Evolutionary conservation across 1,140 invertebrate species (phyloP).

Genomic region (Brachionus koreanus): DNA sequence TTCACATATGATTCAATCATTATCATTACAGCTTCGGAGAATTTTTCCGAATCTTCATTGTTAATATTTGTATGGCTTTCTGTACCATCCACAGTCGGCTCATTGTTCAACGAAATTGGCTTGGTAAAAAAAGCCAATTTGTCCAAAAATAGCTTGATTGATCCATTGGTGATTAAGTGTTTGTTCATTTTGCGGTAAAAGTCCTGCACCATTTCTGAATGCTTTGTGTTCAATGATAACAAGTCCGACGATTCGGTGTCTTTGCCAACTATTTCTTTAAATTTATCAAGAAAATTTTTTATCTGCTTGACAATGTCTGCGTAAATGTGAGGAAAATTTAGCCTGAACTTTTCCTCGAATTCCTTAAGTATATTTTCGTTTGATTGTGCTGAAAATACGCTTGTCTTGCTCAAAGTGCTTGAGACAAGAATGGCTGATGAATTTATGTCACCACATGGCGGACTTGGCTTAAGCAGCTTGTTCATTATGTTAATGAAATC

Average conservation of each 20-base stretch:
- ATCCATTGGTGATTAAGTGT: not conserved
- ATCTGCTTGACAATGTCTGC: slow-evolving; percentile 23
- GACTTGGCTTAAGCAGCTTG: not conserved
- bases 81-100: not conserved
- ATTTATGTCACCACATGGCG: not conserved
- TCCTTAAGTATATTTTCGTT: not conserved
- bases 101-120: not conserved
- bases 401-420: not conserved
- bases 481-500: not conserved
- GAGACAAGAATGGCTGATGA: not conserved
- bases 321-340: slow-evolving; percentile 38
- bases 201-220: slow-evolving; percentile 33
- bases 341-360: not conserved
- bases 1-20: slow-evolving; percentile 34
- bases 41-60: slow-evolving; percentile 30
- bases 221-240: not conserved
- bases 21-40: slow-evolving; percentile 35
- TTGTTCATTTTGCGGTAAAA: slow-evolving; percentile 32
- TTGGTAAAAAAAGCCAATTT: not conserved
- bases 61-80: not conserved
- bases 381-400: not conserved
- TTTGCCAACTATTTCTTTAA: not conserved
- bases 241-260: not conserved
- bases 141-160: slow-evolving; percentile 12
- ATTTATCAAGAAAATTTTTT: not conserved